Evolutionary conservation across 2,888 invertebrate species (phyloP).

Genomic region (Hirtodrosophila alboralis): DNA sequence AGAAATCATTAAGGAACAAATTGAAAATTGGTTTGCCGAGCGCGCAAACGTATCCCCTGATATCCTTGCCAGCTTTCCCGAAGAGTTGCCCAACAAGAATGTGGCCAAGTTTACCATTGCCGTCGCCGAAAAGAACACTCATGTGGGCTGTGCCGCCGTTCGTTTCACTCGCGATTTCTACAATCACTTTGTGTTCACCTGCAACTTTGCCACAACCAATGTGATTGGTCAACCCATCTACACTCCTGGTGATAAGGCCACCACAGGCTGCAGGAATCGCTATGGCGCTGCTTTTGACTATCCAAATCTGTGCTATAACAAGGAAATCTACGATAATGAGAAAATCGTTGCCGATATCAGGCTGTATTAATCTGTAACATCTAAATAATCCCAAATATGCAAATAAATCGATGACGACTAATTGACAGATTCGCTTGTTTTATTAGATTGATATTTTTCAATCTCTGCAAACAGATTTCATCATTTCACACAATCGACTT

Average conservation of each 20-base stretch:
- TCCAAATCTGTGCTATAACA: slow-evolving; percentile 50
- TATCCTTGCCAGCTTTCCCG: slow-evolving; percentile 52
- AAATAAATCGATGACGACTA: slow-evolving; percentile 21
- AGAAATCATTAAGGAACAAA: slow-evolving; percentile 65
- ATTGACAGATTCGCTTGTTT: slow-evolving; percentile 1
- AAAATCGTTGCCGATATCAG: slow-evolving; percentile 25
- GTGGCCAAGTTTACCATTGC: slow-evolving; percentile 59
- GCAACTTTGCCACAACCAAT: slow-evolving; percentile 63
- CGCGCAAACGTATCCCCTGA: slow-evolving; percentile 44
- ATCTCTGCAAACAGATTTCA: slow-evolving; percentile 4
- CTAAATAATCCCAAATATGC: background rate
- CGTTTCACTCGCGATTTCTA: slow-evolving; percentile 46
- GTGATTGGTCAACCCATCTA: slow-evolving; percentile 56
- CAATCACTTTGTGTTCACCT: slow-evolving; percentile 61
- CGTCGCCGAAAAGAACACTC: slow-evolving; percentile 58
- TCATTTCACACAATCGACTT: slow-evolving; percentile 15
- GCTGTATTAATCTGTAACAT: slow-evolving; percentile 9
- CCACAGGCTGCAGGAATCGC: slow-evolving; percentile 52
- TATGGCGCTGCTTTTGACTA: slow-evolving; percentile 64
- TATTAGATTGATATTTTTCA: slow-evolving; percentile 9
- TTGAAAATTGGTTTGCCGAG: slow-evolving; percentile 63
- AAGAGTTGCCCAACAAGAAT: slow-evolving; percentile 47
- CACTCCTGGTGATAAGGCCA: slow-evolving; percentile 53
- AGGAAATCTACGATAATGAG: slow-evolving; percentile 49
- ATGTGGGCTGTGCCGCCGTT: slow-evolving; percentile 55